Conservation (phyloP, 2,888 invertebrate genomes). For the Drosophila mulleri region DNA sequence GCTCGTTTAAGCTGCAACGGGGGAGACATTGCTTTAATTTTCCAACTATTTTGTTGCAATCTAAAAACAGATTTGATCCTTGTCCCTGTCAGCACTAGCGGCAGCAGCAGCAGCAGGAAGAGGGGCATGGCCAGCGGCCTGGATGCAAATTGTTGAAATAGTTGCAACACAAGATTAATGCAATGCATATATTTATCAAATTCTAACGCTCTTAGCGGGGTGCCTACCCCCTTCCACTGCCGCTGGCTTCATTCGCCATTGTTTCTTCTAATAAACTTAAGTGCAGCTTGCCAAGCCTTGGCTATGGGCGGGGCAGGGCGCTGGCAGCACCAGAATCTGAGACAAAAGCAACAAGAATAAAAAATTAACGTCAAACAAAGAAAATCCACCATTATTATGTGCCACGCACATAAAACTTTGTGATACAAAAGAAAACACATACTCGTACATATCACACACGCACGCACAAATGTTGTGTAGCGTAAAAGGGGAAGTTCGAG, state of each 20-base stretch:
- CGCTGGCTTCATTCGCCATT: slow-evolving; percentile 34
- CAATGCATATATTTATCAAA: slow-evolving; percentile 68
- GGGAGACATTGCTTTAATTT: slow-evolving; percentile 74
- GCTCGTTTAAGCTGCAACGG: slow-evolving; percentile 55
- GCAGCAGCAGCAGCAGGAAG: slow-evolving; percentile 35
- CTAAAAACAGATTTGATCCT: slow-evolving; percentile 66
- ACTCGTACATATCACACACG: slow-evolving; percentile 15
- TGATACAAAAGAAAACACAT: slow-evolving; percentile 45
- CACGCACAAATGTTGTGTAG: background rate
- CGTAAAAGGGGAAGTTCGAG: slow-evolving; percentile 26
- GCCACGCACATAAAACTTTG: slow-evolving; percentile 75
- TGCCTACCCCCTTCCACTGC: background rate
- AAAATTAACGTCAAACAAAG: slow-evolving; percentile 82
- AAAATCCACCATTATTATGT: slow-evolving; percentile 83
- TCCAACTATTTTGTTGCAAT: slow-evolving; percentile 67
- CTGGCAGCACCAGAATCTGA: slow-evolving; percentile 48
- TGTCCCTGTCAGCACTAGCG: slow-evolving; percentile 45
- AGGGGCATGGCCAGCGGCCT: slow-evolving; percentile 14
- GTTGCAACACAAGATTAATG: slow-evolving; percentile 72
- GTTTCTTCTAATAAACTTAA: slow-evolving; percentile 79
- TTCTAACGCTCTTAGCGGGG: slow-evolving; percentile 53
- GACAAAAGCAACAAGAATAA: slow-evolving; percentile 73
- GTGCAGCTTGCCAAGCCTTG: slow-evolving; percentile 62
- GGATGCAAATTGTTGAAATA: slow-evolving; percentile 73
- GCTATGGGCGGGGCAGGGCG: slow-evolving; percentile 1